Evolutionary conservation across 1,140 invertebrate species (phyloP).

Genomic region (Cylas formicarius): DNA sequence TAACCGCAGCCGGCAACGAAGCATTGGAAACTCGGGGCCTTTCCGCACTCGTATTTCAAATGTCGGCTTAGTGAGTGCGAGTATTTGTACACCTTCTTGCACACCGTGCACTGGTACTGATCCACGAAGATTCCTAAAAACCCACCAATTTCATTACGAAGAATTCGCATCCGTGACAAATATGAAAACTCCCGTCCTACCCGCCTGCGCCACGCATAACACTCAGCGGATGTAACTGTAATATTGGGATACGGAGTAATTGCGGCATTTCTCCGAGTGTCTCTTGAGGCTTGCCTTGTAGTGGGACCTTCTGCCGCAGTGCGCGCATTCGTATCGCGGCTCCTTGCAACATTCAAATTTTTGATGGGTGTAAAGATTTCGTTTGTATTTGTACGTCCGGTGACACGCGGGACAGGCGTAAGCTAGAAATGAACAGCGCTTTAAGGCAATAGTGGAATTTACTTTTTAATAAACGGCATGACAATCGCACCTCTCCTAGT

Average conservation of each 20-base stretch:
- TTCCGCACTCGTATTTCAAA: slow-evolving; percentile 57
- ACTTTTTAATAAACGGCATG: too few relatives aligned
- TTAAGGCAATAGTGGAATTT: too few relatives aligned
- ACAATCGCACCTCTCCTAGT: too few relatives aligned
- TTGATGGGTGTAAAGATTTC: slow-evolving; percentile 47
- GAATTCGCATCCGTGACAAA: too few relatives aligned
- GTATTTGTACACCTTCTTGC: slow-evolving; percentile 23
- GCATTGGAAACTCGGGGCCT: slow-evolving; percentile 46
- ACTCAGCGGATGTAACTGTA: slow-evolving; percentile 50
- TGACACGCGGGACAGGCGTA: slow-evolving; percentile 27
- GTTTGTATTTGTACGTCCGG: slow-evolving; percentile 45
- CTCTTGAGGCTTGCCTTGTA: slow-evolving; percentile 22
- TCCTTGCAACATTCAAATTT: slow-evolving; percentile 48
- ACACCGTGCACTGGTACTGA: slow-evolving; percentile 12
- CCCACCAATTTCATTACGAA: too few relatives aligned
- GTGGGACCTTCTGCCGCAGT: slow-evolving; percentile 12
- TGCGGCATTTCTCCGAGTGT: neutral
- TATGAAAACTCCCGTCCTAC: too few relatives aligned
- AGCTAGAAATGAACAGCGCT: neutral
- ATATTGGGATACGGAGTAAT: too few relatives aligned
- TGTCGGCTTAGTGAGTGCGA: slow-evolving; percentile 41
- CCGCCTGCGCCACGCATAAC: too few relatives aligned
- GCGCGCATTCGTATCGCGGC: slow-evolving; percentile 46
- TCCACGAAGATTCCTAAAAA: too few relatives aligned
- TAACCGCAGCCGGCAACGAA: slow-evolving; percentile 34